Evolutionary conservation across 2,797 vertebrate species (phyloP).

Genomic region (Crocidura indochinensis): DNA sequence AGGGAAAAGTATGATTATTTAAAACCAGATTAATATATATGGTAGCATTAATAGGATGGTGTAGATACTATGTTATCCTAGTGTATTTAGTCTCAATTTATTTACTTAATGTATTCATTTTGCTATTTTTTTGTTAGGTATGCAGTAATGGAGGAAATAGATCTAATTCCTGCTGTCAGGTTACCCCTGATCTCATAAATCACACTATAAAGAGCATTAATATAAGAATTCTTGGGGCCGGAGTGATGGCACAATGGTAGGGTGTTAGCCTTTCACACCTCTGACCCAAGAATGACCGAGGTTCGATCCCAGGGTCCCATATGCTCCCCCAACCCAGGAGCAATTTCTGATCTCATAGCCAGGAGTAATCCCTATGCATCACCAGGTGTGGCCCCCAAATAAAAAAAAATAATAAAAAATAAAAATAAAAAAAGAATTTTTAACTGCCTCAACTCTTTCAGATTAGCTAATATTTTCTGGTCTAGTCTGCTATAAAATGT

Average conservation of each 20-base stretch:
- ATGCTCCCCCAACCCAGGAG: no score
- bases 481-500: slow-evolving; percentile 7
- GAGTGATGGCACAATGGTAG: no score
- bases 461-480: slow-evolving; percentile 46
- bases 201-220: no score
- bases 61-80: slow-evolving; percentile 28
- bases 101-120: slow-evolving; percentile 36
- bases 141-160: not conserved
- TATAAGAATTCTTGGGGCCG: not conserved
- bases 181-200: not conserved
- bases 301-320: no score
- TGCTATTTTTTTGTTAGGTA: slow-evolving; percentile 42
- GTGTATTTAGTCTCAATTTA: slow-evolving; percentile 40
- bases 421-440: not conserved
- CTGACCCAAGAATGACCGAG: no score
- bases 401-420: no score
- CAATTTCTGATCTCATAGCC: no score
- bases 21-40: not conserved
- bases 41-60: no score
- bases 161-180: not conserved
- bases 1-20: slow-evolving; percentile 44
- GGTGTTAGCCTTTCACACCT: no score
- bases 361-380: no score
- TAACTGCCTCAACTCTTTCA: slow-evolving; percentile 15
- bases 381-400: no score